Percentiles rank a stretch among this genome's conserved stretches.
phyloP scores from a whole-genome alignment of 1,140 invertebrate species.

The Pissodes strobi region DNA sequence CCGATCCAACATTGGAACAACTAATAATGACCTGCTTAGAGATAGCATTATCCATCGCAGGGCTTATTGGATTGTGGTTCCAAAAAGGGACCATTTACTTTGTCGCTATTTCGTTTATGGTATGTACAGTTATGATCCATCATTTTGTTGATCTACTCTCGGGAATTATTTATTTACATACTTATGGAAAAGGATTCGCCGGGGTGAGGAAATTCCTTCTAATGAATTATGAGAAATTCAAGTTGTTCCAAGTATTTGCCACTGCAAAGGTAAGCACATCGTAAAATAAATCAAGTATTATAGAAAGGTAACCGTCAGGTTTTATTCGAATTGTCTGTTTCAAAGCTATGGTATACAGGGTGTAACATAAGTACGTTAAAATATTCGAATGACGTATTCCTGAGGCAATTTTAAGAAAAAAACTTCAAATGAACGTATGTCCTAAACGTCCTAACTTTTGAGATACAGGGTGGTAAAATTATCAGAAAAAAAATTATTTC shows the following conservation, averaged over 20 bases:
- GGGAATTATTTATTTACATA: constrained; percentile 3
- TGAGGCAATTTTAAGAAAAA: no score
- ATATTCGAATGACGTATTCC: no score
- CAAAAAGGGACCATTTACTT: neutral
- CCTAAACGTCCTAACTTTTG: no score
- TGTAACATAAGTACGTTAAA: no score
- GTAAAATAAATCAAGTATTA: no score
- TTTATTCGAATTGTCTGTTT: no score
- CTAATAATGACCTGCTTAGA: neutral
- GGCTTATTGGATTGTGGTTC: constrained; percentile 1
- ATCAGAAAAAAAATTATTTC: no score
- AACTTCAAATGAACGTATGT: no score
- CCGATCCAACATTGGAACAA: neutral
- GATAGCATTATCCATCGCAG: neutral
- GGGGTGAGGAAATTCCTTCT: neutral
- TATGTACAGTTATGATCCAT: constrained; percentile 5
- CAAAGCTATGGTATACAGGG: no score
- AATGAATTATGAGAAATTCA: constrained; percentile 1
- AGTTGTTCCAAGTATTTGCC: neutral
- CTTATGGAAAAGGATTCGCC: neutral
- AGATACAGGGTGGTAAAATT: no score
- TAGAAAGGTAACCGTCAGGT: no score
- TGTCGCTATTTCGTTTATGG: neutral
- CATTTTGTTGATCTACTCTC: constrained; percentile 2
- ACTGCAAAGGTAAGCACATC: constrained; percentile 11